Evolutionary conservation across 2,888 invertebrate genomes (phyloP), one percentile per base, ranked within the genome.

Genomic region (Tenthredo mesomela): DNA sequence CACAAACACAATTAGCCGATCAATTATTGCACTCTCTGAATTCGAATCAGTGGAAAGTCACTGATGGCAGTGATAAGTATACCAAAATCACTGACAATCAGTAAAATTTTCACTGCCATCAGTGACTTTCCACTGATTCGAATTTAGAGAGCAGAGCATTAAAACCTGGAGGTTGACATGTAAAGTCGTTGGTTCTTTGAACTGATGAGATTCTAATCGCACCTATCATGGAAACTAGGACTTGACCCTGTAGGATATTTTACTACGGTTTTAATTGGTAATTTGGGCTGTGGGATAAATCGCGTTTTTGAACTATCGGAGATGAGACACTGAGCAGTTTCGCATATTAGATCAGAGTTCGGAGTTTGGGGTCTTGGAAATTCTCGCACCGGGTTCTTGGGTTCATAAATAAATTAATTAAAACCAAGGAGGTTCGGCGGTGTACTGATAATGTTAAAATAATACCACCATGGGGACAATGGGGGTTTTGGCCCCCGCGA

Each of bases 321-420:
- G 10, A 43, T 10, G 9, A 25, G 58, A 25, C 58, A 25, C 50
- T 50, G 7, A 58, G n/a, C 21, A 25, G 58, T 58, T 58, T 21
- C 2, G 58, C 21, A 50, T n/a, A n/a, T 54, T n/a, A 2, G 54
- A 54, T 54, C n/a, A 7, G 1, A 54, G 6, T n/a, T 7, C 6
- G n/a, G 54, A 54, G 1, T 54, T n/a, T 18, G 1, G n/a, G 54
- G n/a, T 1, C 2, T 54, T 1, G 1, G n/a, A 54, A 7, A 47
- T 47, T 47, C 10, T 21, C 0, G 2, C 54, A n/a, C n/a, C 54
- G 54, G 18, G 54, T 47, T 87, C 87, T 33, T 12, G 61, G 88
- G 89, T 91, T 92, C 91, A 92, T 92, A 92, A 92, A 92, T 92
- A 91, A 92, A 92, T 92, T 92, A 92, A 92, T 92, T 92, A 92